phyloP scores from a whole-genome alignment of 2,113 vertebrate genomes.

The Abramis brama region DNA sequence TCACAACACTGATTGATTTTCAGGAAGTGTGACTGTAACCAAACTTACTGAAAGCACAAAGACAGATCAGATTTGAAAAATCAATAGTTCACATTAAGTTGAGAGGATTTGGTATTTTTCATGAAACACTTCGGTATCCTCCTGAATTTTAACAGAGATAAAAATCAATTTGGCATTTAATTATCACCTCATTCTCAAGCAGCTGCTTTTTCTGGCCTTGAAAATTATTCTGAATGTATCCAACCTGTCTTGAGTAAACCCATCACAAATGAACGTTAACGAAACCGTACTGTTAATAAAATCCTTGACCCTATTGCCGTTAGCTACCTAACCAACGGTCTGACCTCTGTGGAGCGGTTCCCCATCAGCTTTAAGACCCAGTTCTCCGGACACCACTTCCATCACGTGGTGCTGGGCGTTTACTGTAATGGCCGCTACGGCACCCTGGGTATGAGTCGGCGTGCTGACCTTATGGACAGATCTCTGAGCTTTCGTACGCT shows the following conservation, averaged over 20 bases:
- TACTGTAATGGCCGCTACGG: slow-evolving; percentile 92
- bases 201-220: neutral
- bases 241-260: neutral
- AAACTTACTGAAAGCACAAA: neutral
- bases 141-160: neutral
- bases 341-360: slow-evolving; percentile 91
- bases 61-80: neutral
- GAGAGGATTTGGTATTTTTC: neutral
- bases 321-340: slow-evolving; percentile 95
- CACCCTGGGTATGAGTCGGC: slow-evolving; percentile 93
- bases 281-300: neutral
- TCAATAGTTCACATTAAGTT: neutral
- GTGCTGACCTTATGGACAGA: slow-evolving; percentile 95
- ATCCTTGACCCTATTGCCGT: slow-evolving; percentile 60
- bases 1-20: neutral
- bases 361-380: slow-evolving; percentile 99
- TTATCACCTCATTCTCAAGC: neutral
- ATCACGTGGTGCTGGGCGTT: slow-evolving; percentile 94
- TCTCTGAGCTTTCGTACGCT: slow-evolving; percentile 88
- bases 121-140: neutral
- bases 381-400: slow-evolving; percentile 95
- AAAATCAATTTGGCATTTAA: neutral
- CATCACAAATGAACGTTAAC: neutral
- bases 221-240: neutral
- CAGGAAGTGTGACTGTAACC: neutral